phyloP scores from a whole-genome alignment of 2,797 vertebrate genomes.

The Oryzias dopingdopingensis region DNA sequence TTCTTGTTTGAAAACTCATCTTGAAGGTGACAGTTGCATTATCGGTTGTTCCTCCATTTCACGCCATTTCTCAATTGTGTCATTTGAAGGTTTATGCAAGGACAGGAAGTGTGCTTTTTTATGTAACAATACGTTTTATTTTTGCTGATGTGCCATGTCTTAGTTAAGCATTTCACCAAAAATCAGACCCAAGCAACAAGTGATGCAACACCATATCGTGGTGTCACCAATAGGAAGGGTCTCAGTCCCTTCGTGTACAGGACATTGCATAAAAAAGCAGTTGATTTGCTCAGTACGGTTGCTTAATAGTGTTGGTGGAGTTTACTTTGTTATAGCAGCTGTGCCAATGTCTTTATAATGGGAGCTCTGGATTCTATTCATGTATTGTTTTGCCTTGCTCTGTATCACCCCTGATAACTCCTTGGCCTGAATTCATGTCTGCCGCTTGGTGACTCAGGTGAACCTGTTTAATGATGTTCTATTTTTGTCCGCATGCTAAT shows the following conservation, averaged over 20 bases:
- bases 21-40: conserved; percentile 30
- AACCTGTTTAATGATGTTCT: conserved; percentile 72
- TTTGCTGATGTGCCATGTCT: conserved; percentile 63
- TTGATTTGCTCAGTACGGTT: conserved; percentile 59
- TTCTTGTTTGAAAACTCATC: conserved; percentile 21
- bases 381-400: conserved; percentile 75
- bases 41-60: conserved; percentile 33
- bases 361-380: conserved; percentile 62
- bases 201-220: conserved; percentile 37
- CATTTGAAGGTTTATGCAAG: conserved; percentile 47
- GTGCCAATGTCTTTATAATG: conserved; percentile 72
- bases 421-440: conserved; percentile 74
- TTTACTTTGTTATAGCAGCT: conserved; percentile 73
- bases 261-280: conserved; percentile 60
- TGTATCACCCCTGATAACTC: conserved; percentile 65
- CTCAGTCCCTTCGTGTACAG: conserved; percentile 62
- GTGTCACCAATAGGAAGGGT: conserved; percentile 44
- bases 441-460: conserved; percentile 66
- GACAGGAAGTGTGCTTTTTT: conserved; percentile 48
- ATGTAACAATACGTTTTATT: conserved; percentile 38
- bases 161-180: conserved; percentile 55
- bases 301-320: conserved; percentile 71
- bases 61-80: conserved; percentile 26
- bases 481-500: conserved; percentile 73
- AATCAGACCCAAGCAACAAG: conserved; percentile 36